Percentiles rank a stretch among this genome's conserved stretches.
phyloP scores from a whole-genome alignment of 1,140 invertebrate species.

The Contarinia nasturtii region DNA sequence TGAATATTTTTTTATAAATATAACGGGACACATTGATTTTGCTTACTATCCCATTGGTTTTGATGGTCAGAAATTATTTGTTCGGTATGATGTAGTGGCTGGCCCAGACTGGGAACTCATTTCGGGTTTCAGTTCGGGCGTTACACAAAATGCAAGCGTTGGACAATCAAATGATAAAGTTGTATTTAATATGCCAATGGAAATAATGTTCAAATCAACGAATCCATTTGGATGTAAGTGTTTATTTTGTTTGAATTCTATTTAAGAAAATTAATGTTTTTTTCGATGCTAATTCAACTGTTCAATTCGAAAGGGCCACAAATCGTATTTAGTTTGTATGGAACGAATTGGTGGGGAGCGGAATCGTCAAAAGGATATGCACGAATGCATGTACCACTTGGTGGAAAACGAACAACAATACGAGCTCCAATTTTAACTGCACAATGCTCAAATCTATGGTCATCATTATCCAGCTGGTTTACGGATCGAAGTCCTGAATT shows the following conservation, averaged over 20 bases:
- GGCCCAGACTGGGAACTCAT: slow-evolving; percentile 21
- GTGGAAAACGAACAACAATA: slow-evolving; percentile 7
- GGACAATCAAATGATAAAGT: slow-evolving; percentile 15
- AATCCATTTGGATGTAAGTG: slow-evolving; percentile 23
- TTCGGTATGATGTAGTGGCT: slow-evolving; percentile 20
- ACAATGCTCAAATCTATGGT: slow-evolving; percentile 14
- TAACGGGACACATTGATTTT: slow-evolving; percentile 20
- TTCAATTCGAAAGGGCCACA: slow-evolving; percentile 20
- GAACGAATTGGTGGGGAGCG: slow-evolving; percentile 14
- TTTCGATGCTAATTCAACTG: too few species aligned
- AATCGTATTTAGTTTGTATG: slow-evolving; percentile 21
- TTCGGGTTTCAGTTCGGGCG: slow-evolving; percentile 16
- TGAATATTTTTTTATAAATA: slow-evolving; percentile 15
- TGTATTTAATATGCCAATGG: slow-evolving; percentile 24
- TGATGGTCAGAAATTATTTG: slow-evolving; percentile 16
- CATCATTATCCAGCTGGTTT: slow-evolving; percentile 17
- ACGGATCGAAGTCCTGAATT: slow-evolving; percentile 17
- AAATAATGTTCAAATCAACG: slow-evolving; percentile 20
- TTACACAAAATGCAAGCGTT: slow-evolving; percentile 18
- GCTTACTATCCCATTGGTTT: slow-evolving; percentile 19
- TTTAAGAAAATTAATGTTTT: too few species aligned
- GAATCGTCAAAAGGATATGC: slow-evolving; percentile 21
- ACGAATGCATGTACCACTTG: slow-evolving; percentile 19
- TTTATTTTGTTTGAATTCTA: neutral
- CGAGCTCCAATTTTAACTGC: slow-evolving; percentile 16